phyloP scores from a whole-genome alignment of 2,113 vertebrate species.

The Crotalus helleri region DNA sequence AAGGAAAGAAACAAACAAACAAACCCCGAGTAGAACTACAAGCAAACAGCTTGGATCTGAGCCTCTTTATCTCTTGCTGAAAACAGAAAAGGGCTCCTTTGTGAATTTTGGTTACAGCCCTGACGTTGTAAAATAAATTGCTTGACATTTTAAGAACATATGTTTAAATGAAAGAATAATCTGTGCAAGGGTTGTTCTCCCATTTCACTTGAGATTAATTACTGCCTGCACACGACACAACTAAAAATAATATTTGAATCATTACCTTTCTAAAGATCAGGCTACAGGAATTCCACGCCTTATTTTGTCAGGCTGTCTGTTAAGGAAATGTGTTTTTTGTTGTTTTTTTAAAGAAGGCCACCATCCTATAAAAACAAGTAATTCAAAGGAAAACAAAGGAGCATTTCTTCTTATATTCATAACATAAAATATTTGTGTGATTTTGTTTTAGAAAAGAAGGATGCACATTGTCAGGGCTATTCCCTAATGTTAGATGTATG shows the following conservation, averaged over 20 bases:
- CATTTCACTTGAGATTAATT: conserved; percentile 28
- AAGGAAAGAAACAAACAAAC: too few relatives aligned
- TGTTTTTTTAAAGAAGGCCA: not conserved
- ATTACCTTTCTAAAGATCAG: conserved; percentile 37
- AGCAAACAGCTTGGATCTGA: not conserved
- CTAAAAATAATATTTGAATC: conserved; percentile 33
- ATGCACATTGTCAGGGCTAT: not conserved
- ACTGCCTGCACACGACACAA: conserved; percentile 13
- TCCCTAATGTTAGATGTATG: not conserved
- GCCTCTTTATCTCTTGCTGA: not conserved
- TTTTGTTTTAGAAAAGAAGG: not conserved
- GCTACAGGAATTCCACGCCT: conserved; percentile 24
- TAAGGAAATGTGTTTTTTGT: conserved; percentile 21
- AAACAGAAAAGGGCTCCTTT: not conserved
- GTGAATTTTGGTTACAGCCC: conserved; percentile 2
- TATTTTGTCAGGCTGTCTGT: conserved; percentile 49
- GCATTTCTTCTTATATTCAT: conserved; percentile 18
- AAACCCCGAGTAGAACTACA: not conserved
- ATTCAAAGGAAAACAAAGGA: not conserved
- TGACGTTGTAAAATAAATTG: conserved; percentile 25
- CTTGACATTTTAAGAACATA: conserved; percentile 25
- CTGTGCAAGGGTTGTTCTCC: not conserved
- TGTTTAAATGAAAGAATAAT: conserved; percentile 30
- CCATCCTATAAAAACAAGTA: not conserved
- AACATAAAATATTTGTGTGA: conserved; percentile 30